Percentiles rank a stretch among this genome's conserved stretches.
Conservation (phyloP, 2,888 invertebrate genomes). For the Pimpla rufipes region DNA sequence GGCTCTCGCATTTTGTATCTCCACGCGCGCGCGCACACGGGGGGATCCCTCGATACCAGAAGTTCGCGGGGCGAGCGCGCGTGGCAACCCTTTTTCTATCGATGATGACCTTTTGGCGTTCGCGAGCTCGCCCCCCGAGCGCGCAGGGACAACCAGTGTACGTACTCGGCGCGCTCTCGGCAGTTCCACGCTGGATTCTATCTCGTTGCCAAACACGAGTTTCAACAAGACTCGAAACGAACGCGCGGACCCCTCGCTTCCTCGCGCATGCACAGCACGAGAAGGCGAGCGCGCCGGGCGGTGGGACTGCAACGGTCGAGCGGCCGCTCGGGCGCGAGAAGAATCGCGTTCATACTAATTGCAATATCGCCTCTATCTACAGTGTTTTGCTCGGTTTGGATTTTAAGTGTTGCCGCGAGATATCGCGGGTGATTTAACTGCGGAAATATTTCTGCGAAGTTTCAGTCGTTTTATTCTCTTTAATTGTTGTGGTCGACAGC, state of each 20-base stretch:
- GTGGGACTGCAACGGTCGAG: conserved; percentile 9
- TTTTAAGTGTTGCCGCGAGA: conserved; percentile 11
- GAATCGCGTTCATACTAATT: conserved; percentile 58
- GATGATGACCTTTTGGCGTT: conserved; percentile 69
- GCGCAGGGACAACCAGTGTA: conserved; percentile 37
- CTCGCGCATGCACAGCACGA: conserved; percentile 29
- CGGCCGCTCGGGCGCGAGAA: conserved; percentile 44
- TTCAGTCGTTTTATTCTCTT: neutral
- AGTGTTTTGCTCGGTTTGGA: conserved; percentile 10
- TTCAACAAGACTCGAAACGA: conserved; percentile 63
- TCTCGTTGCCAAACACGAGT: conserved; percentile 69
- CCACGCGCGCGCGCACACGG: conserved; percentile 25
- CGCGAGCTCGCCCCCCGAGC: conserved; percentile 49
- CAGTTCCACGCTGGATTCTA: conserved; percentile 59
- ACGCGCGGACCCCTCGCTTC: conserved; percentile 28
- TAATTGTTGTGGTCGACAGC: neutral
- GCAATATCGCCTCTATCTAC: conserved; percentile 40
- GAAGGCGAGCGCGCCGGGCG: conserved; percentile 8
- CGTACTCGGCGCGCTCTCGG: conserved; percentile 18
- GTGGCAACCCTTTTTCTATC: conserved; percentile 71
- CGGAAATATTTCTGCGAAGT: neutral
- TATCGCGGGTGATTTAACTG: conserved; percentile 1
- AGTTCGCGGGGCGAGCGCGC: conserved; percentile 65
- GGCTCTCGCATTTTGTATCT: conserved; percentile 65
- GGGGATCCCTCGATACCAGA: conserved; percentile 64